Conservation (phyloP, 2,888 invertebrate species). For the Carpatolechia fugitivella region DNA sequence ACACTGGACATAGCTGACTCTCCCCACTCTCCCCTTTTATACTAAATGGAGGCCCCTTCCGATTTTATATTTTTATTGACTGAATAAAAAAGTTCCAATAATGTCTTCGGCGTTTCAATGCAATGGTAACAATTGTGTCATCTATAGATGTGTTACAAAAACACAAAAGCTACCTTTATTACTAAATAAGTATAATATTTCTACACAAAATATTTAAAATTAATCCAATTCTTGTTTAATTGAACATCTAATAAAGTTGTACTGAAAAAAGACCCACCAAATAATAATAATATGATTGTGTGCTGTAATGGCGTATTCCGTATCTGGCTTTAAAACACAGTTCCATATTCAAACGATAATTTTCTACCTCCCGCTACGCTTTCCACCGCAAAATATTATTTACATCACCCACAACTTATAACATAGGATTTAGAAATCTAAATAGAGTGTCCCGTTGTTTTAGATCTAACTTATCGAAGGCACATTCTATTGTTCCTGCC, state of each 20-base stretch:
- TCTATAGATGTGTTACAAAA: too few species aligned
- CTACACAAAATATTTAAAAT: too few species aligned
- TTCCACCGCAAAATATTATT: background rate
- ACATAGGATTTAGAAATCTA: conserved; percentile 20
- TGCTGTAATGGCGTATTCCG: too few species aligned
- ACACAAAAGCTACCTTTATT: too few species aligned
- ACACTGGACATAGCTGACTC: conserved; percentile 9
- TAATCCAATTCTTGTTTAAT: too few species aligned
- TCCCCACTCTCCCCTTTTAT: conserved; percentile 10
- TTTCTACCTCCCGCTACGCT: background rate
- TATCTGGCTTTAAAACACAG: background rate
- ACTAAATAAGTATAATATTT: too few species aligned
- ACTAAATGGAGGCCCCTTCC: background rate
- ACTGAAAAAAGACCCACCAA: too few species aligned
- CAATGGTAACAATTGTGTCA: too few species aligned
- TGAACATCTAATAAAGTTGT: too few species aligned
- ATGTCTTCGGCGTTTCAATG: too few species aligned
- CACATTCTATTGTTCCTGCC: conserved; percentile 48
- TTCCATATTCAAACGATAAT: background rate
- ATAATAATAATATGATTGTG: too few species aligned
- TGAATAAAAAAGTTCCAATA: background rate
- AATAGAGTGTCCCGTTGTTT: conserved; percentile 40
- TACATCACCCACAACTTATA: conserved; percentile 4
- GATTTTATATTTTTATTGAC: conserved; percentile 4
- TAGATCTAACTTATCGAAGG: conserved; percentile 46